Evolutionary conservation across 2,888 invertebrate species (phyloP), one percentile per base, ranked within the genome.

Genomic region (Pristionchus exspectatus): DNA sequence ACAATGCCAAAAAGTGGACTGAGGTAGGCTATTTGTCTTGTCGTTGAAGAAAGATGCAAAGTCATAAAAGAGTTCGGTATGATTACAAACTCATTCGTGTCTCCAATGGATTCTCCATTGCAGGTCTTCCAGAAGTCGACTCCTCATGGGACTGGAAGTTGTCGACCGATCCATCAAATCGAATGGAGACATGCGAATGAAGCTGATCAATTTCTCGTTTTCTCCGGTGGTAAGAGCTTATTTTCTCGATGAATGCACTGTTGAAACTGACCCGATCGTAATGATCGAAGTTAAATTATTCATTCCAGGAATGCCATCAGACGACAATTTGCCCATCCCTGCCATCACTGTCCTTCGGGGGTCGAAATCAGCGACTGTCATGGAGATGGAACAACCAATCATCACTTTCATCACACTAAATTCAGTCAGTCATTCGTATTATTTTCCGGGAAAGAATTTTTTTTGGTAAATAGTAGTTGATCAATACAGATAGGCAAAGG

Each of bases 301-400:
- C 56, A 81, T 16, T 91, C 18, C 56, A 92, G 94, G 95, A 21
- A 94, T 95, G 94, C 94, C 95, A 18, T 90, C 92, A 33, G 95
- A 95, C 90, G 95, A 95, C 77, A 94, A 94, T 24, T 93, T 93
- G 4, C 92, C 93, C n/a, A 90, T 94, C 95, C 97, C 94, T 93
- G 96, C 96, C 10, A 88, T 95, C 59, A 95, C 94, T 30, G 92
- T 95, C 30, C 90, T 95, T 54, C 91, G 93, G 72, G 93, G 93
- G 16, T 92, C 92, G 30, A 93, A 94, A 50, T 94, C 94, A 69
- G 92, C 93, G n/a, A 94, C 95, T 56, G 98, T 99, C 91, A 96
- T 99, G 95, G 99, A 99, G 96, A 99, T 99, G 99, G 99, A 99
- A 95, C 98, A 99, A 96, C 97, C 97, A 95, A 98, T 99, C 91